phyloP scores from a whole-genome alignment of 2,113 vertebrate genomes.

The Callithrix jacchus region DNA sequence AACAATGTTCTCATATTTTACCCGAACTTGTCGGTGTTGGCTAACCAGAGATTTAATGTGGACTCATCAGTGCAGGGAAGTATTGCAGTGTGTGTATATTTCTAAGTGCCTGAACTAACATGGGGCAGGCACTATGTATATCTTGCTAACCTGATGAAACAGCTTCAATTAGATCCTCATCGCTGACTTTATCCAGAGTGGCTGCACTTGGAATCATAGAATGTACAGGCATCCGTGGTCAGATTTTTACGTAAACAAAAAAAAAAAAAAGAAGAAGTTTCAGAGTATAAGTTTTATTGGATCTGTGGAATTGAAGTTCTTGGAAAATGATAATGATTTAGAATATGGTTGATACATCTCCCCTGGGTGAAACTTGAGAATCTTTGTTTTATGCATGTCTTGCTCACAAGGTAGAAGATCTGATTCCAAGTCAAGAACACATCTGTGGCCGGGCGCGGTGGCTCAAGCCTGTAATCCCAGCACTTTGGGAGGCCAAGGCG shows the following conservation, averaged over 20 bases:
- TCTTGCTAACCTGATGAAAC: not conserved
- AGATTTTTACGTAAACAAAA: not conserved
- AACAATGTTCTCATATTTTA: conserved; percentile 31
- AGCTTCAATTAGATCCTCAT: not conserved
- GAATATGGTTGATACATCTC: not conserved
- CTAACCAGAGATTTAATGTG: conserved; percentile 21
- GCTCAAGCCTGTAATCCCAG: too few species aligned
- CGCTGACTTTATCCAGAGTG: not conserved
- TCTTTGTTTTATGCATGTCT: not conserved
- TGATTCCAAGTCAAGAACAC: not conserved
- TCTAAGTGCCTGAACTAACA: conserved; percentile 26
- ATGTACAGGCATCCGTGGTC: not conserved
- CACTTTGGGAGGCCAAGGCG: too few species aligned
- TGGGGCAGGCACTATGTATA: not conserved
- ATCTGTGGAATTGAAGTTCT: not conserved
- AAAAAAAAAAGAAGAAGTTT: not conserved
- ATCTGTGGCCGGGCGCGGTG: not conserved
- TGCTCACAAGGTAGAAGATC: not conserved
- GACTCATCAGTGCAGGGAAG: not conserved
- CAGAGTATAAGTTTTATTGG: not conserved
- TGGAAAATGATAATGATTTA: not conserved
- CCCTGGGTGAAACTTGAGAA: not conserved
- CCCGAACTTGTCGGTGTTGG: conserved; percentile 19
- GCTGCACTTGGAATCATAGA: not conserved
- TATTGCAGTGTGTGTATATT: not conserved